phyloP scores from a whole-genome alignment of 2,113 vertebrate species.

The Centropus bengalensis region DNA sequence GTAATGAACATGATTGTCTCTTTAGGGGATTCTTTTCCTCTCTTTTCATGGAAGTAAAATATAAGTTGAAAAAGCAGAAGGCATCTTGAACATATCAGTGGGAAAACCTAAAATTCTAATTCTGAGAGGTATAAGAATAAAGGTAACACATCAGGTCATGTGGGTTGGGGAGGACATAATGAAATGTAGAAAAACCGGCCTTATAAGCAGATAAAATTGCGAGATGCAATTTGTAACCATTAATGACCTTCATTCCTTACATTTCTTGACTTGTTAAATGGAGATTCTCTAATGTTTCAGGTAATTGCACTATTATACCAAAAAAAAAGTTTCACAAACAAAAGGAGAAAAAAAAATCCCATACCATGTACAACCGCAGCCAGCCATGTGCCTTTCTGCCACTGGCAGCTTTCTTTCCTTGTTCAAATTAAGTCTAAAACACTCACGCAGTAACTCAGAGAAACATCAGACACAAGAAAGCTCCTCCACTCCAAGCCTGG shows the following conservation, averaged over 20 bases:
- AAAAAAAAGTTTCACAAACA: not conserved
- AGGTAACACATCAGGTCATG: not conserved
- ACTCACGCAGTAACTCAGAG: not conserved
- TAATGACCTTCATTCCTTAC: not conserved
- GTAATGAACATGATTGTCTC: not conserved
- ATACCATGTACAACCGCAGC: not conserved
- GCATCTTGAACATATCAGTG: not conserved
- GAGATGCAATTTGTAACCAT: not conserved
- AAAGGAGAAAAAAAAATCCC: not conserved
- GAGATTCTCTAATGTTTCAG: not conserved
- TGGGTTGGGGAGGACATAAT: not conserved
- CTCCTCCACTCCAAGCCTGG: not conserved
- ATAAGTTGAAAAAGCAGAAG: not conserved
- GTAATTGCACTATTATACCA: fast-evolving
- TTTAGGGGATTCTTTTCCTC: not conserved
- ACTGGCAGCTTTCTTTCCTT: not conserved
- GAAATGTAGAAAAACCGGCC: not conserved
- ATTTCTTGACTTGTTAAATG: not conserved
- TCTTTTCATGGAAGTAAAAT: not conserved
- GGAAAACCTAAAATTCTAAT: not conserved
- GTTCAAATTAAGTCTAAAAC: not conserved
- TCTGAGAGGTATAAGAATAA: not conserved
- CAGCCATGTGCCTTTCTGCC: not conserved
- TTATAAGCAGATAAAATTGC: not conserved
- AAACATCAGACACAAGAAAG: not conserved